phyloP scores from a whole-genome alignment of 2,797 vertebrate genomes.

The Spondyliosoma cantharus region DNA sequence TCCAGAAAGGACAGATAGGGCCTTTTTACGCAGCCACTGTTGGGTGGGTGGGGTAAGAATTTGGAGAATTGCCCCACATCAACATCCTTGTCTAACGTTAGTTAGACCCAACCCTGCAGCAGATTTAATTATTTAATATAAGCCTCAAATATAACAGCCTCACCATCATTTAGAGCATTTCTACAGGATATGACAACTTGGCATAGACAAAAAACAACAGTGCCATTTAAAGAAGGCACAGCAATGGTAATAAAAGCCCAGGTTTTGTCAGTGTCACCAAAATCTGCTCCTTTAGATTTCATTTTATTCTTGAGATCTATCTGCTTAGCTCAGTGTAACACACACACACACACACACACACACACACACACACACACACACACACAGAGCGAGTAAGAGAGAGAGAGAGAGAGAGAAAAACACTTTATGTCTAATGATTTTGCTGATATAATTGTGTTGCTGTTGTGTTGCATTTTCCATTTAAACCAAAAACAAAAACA shows the following conservation, averaged over 20 bases:
- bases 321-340: slow-evolving; percentile 4
- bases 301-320: slow-evolving; percentile 27
- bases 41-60: too few species aligned
- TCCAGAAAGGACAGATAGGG: too few species aligned
- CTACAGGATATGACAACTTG: too few species aligned
- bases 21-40: too few species aligned
- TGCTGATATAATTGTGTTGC: slow-evolving; percentile 46
- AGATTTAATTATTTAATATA: too few species aligned
- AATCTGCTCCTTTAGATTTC: slow-evolving; percentile 42
- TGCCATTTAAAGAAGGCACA: background rate
- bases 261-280: slow-evolving; percentile 8
- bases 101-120: too few species aligned
- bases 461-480: slow-evolving; percentile 61
- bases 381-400: background rate
- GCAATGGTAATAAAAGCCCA: background rate
- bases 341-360: slow-evolving; percentile 25
- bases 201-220: too few species aligned
- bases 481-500: slow-evolving; percentile 60
- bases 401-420: background rate
- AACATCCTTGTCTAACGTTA: too few species aligned
- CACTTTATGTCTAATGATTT: slow-evolving; percentile 41
- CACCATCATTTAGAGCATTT: too few species aligned
- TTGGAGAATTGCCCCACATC: too few species aligned
- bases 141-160: too few species aligned
- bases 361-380: slow-evolving; percentile 20